Percentiles rank a stretch among this genome's conserved stretches.
Conservation (phyloP, 2,888 invertebrate genomes). For the Luperina nickerlii region DNA sequence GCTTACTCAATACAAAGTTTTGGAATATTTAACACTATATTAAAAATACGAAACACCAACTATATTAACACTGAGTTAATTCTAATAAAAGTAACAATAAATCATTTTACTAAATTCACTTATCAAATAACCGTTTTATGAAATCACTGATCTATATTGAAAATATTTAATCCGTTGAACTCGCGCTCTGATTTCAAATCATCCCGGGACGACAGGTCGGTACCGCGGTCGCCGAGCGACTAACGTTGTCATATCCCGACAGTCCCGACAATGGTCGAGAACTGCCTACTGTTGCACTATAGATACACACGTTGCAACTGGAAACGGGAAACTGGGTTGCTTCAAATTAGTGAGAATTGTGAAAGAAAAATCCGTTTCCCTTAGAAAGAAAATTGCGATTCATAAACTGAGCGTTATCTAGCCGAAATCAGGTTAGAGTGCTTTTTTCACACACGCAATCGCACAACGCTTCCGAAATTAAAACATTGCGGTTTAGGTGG, state of each 20-base stretch:
- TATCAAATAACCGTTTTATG: conserved; percentile 15
- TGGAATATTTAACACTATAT: conserved; percentile 42
- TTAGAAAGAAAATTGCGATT: conserved; percentile 60
- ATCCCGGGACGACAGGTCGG: conserved; percentile 66
- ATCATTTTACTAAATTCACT: conserved; percentile 5
- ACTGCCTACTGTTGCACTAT: conserved; percentile 69
- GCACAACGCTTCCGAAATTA: neutral
- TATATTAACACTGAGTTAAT: conserved; percentile 14
- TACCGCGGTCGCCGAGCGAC: conserved; percentile 77
- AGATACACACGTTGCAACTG: conserved; percentile 68
- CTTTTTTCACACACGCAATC: conserved; percentile 17
- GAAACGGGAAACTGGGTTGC: conserved; percentile 72
- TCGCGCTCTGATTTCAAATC: conserved; percentile 55
- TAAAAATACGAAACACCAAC: conserved; percentile 40
- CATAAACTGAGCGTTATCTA: conserved; percentile 45
- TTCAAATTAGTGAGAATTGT: conserved; percentile 71
- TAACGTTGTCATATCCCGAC: conserved; percentile 61
- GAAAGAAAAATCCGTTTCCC: conserved; percentile 57
- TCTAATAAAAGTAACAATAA: neutral
- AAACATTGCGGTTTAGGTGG: neutral
- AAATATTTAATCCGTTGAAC: conserved; percentile 34
- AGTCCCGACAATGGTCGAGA: conserved; percentile 64
- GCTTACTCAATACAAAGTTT: conserved; percentile 42
- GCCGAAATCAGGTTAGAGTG: conserved; percentile 26
- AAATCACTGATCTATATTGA: conserved; percentile 41